Conservation (phyloP, 2,888 invertebrate species). For the Epinotia nisella region DNA sequence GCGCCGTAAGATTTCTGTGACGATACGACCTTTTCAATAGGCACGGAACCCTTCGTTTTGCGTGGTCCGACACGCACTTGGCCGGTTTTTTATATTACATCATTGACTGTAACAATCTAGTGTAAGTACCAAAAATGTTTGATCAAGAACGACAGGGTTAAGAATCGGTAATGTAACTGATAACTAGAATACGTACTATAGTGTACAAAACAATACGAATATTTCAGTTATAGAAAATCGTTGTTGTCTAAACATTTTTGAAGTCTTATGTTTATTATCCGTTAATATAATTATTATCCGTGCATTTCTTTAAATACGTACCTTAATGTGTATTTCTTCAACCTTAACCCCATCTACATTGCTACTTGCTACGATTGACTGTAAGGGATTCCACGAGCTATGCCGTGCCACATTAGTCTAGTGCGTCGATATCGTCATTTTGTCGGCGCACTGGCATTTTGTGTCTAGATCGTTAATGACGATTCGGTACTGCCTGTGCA, state of each 20-base stretch:
- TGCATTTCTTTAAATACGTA: neutral
- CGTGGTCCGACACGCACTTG: too few relatives aligned
- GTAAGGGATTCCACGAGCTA: neutral
- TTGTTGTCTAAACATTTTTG: neutral
- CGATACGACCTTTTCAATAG: too few relatives aligned
- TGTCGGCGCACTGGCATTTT: slow-evolving; percentile 56
- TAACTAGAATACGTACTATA: too few relatives aligned
- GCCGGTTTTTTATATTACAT: too few relatives aligned
- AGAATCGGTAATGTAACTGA: too few relatives aligned
- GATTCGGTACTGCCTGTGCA: slow-evolving; percentile 44
- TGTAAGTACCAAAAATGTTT: too few relatives aligned
- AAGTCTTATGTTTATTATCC: neutral
- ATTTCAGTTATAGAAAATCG: neutral
- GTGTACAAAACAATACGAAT: too few relatives aligned
- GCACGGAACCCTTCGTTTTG: too few relatives aligned
- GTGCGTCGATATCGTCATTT: slow-evolving; percentile 50
- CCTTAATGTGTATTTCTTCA: neutral
- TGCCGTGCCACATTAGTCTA: slow-evolving; percentile 54
- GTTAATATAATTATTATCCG: neutral
- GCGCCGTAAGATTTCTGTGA: too few relatives aligned
- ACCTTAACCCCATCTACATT: neutral
- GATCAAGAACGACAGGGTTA: too few relatives aligned
- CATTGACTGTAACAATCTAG: too few relatives aligned
- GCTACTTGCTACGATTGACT: neutral
- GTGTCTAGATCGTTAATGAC: slow-evolving; percentile 51